Conservation (phyloP, 2,113 vertebrate genomes). For the Rhadina sibilatrix region DNA sequence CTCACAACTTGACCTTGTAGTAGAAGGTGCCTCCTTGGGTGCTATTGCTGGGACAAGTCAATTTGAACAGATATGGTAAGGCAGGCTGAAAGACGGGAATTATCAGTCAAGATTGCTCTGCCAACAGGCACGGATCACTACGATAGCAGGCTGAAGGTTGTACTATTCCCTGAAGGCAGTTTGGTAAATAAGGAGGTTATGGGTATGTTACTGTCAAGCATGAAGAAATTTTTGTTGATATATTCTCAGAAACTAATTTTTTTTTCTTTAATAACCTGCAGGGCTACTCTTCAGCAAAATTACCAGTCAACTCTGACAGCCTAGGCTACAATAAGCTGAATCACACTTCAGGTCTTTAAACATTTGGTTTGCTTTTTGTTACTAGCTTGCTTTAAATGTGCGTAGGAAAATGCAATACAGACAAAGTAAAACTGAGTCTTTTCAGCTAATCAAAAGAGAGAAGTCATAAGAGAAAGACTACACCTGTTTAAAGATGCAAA, state of each 20-base stretch:
- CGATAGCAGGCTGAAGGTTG: not conserved
- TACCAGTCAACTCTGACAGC: slow-evolving; percentile 9
- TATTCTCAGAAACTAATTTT: slow-evolving; percentile 52
- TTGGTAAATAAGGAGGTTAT: slow-evolving; percentile 57
- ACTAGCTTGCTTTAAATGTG: slow-evolving; percentile 38
- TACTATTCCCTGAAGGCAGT: slow-evolving; percentile 25
- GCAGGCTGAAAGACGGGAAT: not conserved
- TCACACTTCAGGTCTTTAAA: slow-evolving; percentile 14
- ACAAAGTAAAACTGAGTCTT: slow-evolving; percentile 60
- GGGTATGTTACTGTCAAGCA: slow-evolving; percentile 28
- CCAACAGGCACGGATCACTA: not conserved
- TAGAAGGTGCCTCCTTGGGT: not conserved
- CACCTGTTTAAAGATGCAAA: slow-evolving; percentile 73
- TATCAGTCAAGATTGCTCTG: slow-evolving; percentile 40
- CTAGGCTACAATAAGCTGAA: slow-evolving; percentile 26
- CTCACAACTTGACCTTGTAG: not conserved
- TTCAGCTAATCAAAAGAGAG: slow-evolving; percentile 61
- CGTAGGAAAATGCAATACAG: slow-evolving; percentile 38
- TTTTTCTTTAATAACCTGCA: slow-evolving; percentile 41
- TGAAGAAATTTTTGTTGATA: slow-evolving; percentile 61
- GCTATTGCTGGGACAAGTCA: not conserved
- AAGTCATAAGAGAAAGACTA: slow-evolving; percentile 66
- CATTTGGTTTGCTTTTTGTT: slow-evolving; percentile 3
- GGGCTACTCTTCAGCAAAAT: slow-evolving; percentile 15
- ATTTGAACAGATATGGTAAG: slow-evolving; percentile 17